A percentile compares a stretch with the other conserved stretches of the same genome.
Conservation (phyloP, 2,797 vertebrate species). For the Yasuhikotakia modesta region DNA sequence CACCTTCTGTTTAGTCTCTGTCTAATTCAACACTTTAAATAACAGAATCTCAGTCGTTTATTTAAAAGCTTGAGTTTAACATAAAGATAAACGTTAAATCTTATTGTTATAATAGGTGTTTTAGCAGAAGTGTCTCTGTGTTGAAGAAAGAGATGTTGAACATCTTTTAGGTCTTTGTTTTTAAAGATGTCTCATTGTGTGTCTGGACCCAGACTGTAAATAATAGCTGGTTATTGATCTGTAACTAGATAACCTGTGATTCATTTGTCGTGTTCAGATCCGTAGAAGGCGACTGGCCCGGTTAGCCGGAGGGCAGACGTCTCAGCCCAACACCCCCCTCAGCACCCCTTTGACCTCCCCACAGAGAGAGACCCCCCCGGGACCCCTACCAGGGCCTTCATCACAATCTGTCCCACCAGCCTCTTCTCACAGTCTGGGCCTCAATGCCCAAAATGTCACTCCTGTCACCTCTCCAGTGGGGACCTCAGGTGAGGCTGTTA, state of each 20-base stretch:
- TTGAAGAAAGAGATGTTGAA: too few species aligned
- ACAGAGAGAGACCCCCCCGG: constrained; percentile 94
- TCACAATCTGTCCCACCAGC: constrained; percentile 82
- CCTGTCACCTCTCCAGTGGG: constrained; percentile 97
- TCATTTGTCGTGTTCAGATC: constrained; percentile 76
- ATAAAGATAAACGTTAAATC: not conserved
- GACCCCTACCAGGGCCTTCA: constrained; percentile 84
- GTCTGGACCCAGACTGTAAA: not conserved
- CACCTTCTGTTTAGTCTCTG: not conserved
- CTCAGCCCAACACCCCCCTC: constrained; percentile 93
- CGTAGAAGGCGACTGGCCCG: constrained; percentile 93
- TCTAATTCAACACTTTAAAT: not conserved
- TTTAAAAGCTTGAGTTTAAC: not conserved
- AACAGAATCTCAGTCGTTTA: not conserved
- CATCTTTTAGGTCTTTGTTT: too few species aligned
- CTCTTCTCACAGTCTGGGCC: constrained; percentile 88
- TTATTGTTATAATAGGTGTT: too few species aligned
- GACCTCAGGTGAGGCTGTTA: constrained; percentile 82
- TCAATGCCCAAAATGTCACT: constrained; percentile 90
- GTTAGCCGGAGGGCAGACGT: constrained; percentile 91
- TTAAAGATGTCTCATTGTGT: too few species aligned
- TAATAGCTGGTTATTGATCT: constrained; percentile 10
- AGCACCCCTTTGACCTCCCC: constrained; percentile 94
- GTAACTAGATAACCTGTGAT: too few species aligned
- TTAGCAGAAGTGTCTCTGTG: too few species aligned